Conservation (phyloP, 2,113 vertebrate genomes). For the Brachyhypopomus occidentalis region DNA sequence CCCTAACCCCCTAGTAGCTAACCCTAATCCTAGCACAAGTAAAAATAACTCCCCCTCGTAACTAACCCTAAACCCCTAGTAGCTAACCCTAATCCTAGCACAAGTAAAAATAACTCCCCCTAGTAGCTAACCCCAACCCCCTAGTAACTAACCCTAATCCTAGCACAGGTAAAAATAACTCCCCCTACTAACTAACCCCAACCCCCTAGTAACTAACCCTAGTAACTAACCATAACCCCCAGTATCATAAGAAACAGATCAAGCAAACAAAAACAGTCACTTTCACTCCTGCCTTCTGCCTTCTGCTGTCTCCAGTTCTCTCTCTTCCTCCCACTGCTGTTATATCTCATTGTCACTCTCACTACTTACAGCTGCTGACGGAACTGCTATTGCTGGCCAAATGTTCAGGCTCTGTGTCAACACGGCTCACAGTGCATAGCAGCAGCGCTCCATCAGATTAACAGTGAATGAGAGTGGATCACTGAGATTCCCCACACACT, state of each 20-base stretch:
- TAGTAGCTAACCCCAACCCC: background rate
- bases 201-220: constrained; percentile 33
- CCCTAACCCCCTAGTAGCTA: no score
- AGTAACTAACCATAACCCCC: background rate
- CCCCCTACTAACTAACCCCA: constrained; percentile 5
- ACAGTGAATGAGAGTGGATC: no score
- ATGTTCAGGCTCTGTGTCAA: no score
- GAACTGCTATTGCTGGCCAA: no score
- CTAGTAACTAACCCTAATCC: background rate
- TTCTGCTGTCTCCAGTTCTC: no score
- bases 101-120: constrained; percentile 45
- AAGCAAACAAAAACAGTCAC: background rate
- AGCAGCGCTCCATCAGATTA: background rate
- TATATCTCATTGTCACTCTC: no score
- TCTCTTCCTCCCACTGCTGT: background rate
- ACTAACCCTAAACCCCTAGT: no score
- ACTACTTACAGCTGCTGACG: no score
- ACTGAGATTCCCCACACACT: no score
- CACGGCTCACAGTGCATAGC: background rate
- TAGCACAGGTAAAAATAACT: constrained; percentile 44
- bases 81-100: background rate
- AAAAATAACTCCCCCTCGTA: constrained; percentile 1
- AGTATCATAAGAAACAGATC: no score
- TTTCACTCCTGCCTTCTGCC: background rate
- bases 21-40: background rate